Evolutionary conservation across 2,888 invertebrate species (phyloP).

Genomic region (Drosophila mulleri): DNA sequence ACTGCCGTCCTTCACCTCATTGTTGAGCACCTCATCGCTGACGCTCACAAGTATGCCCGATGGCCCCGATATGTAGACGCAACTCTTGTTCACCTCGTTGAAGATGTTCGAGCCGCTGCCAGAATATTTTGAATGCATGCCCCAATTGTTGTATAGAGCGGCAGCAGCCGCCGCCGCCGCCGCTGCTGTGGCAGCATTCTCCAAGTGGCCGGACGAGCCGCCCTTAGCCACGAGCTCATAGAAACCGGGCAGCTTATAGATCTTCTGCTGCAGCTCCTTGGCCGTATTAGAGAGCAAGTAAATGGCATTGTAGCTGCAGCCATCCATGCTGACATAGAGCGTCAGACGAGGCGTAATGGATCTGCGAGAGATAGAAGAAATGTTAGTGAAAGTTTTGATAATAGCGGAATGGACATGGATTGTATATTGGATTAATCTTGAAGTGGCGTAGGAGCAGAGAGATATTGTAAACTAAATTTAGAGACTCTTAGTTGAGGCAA

Average conservation of each 20-base stretch:
- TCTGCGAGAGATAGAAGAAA: conserved; percentile 83
- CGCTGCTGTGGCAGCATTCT: conserved; percentile 51
- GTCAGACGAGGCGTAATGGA: conserved; percentile 91
- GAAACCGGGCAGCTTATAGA: conserved; percentile 87
- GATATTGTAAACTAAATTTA: not conserved
- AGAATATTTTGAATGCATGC: conserved; percentile 85
- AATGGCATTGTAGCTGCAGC: conserved; percentile 91
- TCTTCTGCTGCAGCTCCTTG: conserved; percentile 88
- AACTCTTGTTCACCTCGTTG: conserved; percentile 86
- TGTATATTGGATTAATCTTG: not conserved
- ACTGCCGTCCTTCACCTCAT: conserved; percentile 91
- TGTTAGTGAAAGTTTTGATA: not conserved
- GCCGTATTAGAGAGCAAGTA: conserved; percentile 90
- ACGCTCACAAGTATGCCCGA: conserved; percentile 93
- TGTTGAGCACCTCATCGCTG: conserved; percentile 93
- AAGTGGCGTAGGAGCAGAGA: not conserved
- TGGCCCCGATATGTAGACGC: conserved; percentile 92
- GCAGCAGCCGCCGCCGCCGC: conserved; percentile 38
- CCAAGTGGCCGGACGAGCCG: conserved; percentile 64
- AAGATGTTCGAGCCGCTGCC: conserved; percentile 85
- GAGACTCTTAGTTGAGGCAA: not conserved
- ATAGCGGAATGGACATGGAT: not conserved
- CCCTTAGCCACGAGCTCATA: conserved; percentile 82
- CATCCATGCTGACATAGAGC: conserved; percentile 91
- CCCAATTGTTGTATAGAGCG: conserved; percentile 71